These are phyloP conservation scores for Podarcis raffonei DNA, from an alignment of 2,113 vertebrate genomes.

Conservation along the genomic window DNA sequence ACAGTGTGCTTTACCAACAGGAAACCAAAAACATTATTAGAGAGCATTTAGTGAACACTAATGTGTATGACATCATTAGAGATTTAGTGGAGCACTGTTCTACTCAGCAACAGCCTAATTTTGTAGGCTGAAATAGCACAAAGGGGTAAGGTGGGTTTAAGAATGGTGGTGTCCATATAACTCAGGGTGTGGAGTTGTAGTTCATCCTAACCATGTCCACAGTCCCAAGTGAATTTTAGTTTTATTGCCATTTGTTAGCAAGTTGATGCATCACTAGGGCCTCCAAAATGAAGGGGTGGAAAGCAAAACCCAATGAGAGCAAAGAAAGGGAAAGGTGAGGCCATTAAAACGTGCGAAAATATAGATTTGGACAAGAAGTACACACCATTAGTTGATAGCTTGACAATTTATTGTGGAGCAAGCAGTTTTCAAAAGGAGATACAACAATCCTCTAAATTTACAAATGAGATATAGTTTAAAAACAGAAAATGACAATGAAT, in stretches of 20 bases:
- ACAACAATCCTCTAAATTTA: background rate
- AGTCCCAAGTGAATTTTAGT: background rate
- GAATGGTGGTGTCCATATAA: background rate
- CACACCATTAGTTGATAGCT: background rate
- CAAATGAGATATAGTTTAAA: background rate
- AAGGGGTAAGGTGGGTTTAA: background rate
- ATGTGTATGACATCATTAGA: constrained; percentile 2
- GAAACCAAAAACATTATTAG: constrained; percentile 15
- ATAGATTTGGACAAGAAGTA: background rate
- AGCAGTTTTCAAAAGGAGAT: background rate
- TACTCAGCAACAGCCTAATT: background rate
- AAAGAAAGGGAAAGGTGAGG: background rate
- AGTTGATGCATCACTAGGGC: background rate
- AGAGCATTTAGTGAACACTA: constrained; percentile 3
- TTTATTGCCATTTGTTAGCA: background rate
- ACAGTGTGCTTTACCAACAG: constrained; percentile 4
- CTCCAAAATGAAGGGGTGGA: background rate
- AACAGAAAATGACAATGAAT: background rate
- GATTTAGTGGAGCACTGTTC: background rate
- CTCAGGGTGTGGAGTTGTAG: background rate
- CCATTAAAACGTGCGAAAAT: background rate
- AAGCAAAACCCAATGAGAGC: background rate
- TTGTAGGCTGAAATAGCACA: background rate
- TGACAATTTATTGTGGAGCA: background rate
- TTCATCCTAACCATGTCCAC: background rate